Evolutionary conservation across 2,888 invertebrate genomes (phyloP), one percentile per base, ranked within the genome.

Genomic region (Smittia sp.): DNA sequence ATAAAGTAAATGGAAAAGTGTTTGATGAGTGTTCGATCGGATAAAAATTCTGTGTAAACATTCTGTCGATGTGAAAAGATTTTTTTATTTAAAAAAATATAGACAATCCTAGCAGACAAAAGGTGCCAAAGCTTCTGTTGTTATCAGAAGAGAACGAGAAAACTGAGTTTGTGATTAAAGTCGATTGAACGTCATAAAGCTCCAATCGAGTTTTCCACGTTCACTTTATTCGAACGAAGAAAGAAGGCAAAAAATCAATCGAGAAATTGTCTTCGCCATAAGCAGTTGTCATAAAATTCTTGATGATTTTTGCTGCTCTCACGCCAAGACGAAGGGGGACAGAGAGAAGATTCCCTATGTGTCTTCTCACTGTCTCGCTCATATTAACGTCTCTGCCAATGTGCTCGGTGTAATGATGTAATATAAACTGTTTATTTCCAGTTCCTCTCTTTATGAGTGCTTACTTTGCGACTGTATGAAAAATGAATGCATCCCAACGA

Each of bases 341-440:
- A 46, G 15, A 2, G 15, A 46, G 46, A 2, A 46, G n/a, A 46
- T 46, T 11, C 4, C 46, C 15, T 11, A 46, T 46, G 32, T 32
- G 15, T 46, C 46, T 46, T 11, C 11, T 46, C 46, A 46, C 46
- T 46, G 11, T 46, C 11, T 15, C 46, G 46, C 15, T 46, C 46
- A 46, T 11, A 46, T 46, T 46, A 46, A 46, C 15, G 46, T 32
- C 46, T 46, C n/a, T 46, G 46, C 11, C 46, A 46, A 46, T 58
- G 58, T 58, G 58, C 58, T 13, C 58, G n/a, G 58, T 58, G n/a
- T 63, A 63, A 63, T 63, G 63, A 7, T 27, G 63, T 27, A 63
- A 63, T 27, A 63, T 63, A 63, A 63, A 27, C 63, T 27, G 27
- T 63, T 63, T 63, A 27, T 20, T 63, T 63, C n/a, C 27, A 63